Base-by-base conservation (phyloP, 2,797 vertebrate species). In the Melanotaenia maccullochi region DNA sequence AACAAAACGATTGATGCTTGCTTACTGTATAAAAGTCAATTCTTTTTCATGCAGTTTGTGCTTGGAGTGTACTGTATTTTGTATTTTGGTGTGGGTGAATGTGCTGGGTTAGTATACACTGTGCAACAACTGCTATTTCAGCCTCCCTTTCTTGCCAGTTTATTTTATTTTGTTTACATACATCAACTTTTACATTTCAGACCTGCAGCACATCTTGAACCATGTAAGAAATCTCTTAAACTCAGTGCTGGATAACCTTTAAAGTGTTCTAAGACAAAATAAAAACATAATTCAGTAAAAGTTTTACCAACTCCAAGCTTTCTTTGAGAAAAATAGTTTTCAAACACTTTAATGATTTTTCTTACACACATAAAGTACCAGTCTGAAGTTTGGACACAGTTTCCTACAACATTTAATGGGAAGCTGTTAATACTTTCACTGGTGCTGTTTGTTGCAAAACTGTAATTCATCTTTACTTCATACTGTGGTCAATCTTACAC, bases 11-110 rank as follows among this genome's bases (percentile, higher is more conserved):
- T 35, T 13, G 40, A 59, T 24, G 6, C 65, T 35, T 58, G 33
- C 20, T 51, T 68, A 51, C 59, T 49, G 32, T n/a, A 20, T 35
- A 60, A 51, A 51, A 60, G 30, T 49, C 8, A 68, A 59, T 30
- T 11, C 14, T 42, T 16, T 42, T 42, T 18, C 5, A 40, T 40
- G 38, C 38, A 13, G 38, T 40, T 4, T 40, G 25, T 59, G 16
- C 47, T 68, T 25, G 2, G 55, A n/a, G 59, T 25, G 44, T 1
- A 24, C 20, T 68, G 56, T 59, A 5, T n/a, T 36, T 59, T 68
- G 56, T 59, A 5, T n/a, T 36, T 59, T 60, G 14, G 38, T 33
- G 57, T 51, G 22, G 22, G 9, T 22, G n/a, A 51, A 51, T 51
- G 9, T 51, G 22, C 24, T 60, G 52, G n/a, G 32, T 56, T 44